Evolutionary conservation across 2,888 invertebrate genomes (phyloP).

Genomic region (Acanthosepion pharaonis): DNA sequence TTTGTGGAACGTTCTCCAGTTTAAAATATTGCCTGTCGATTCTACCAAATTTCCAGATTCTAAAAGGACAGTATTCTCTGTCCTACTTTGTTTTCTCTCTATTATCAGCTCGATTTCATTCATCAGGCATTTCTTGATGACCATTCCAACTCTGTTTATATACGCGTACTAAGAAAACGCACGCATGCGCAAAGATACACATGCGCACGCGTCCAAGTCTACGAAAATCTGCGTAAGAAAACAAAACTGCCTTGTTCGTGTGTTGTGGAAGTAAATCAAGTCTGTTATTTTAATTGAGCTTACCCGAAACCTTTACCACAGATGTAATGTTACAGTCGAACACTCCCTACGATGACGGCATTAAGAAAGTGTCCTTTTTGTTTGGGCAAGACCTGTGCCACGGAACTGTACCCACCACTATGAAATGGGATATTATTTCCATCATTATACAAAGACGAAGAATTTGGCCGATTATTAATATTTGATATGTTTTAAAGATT

Average conservation of each 20-base stretch:
- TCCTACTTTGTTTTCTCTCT: background rate
- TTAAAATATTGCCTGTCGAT: background rate
- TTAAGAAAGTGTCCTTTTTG: background rate
- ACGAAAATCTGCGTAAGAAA: background rate
- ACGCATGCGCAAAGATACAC: background rate
- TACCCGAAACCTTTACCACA: background rate
- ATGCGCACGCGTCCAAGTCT: background rate
- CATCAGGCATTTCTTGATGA: background rate
- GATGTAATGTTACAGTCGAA: background rate
- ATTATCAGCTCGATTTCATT: background rate
- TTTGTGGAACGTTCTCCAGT: too few relatives aligned
- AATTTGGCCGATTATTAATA: background rate
- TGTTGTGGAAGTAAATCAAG: background rate
- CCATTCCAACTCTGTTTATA: background rate
- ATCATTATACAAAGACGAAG: background rate
- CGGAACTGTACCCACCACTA: background rate
- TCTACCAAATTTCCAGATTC: background rate
- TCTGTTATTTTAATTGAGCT: too few relatives aligned
- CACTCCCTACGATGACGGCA: background rate
- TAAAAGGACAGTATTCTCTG: background rate
- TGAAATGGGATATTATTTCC: background rate
- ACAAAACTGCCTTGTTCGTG: background rate
- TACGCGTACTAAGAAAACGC: background rate
- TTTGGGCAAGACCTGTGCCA: background rate
- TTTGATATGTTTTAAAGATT: background rate